phyloP scores from a whole-genome alignment of 2,797 vertebrate species.

The Loriculus beryllinus region DNA sequence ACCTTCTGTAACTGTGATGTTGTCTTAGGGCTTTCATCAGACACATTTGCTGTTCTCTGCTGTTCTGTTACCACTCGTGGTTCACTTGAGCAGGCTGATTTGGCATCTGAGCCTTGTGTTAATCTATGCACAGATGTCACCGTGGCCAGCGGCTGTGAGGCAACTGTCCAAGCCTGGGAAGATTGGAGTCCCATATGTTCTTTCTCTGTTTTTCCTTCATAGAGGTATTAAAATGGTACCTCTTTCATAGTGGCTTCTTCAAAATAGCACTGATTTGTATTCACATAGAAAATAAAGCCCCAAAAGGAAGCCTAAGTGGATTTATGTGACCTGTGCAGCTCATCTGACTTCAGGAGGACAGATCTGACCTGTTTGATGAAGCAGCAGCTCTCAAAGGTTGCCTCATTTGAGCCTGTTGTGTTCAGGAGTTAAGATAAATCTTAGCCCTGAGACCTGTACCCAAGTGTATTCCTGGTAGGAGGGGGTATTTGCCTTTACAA shows the following conservation, averaged over 20 bases:
- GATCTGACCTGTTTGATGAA: fast-evolving
- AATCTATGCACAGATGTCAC: not conserved
- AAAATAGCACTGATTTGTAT: not conserved
- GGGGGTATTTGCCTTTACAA: fast-evolving
- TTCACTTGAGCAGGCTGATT: not conserved
- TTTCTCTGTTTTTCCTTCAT: not conserved
- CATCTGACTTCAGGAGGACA: not conserved
- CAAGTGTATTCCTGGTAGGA: not conserved
- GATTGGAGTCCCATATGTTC: not conserved
- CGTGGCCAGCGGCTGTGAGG: not conserved
- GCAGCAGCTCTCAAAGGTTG: not conserved
- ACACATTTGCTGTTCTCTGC: not conserved
- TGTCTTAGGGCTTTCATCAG: not conserved
- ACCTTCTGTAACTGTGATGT: not conserved
- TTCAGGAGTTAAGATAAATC: not conserved
- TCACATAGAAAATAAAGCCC: not conserved
- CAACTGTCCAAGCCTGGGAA: not conserved
- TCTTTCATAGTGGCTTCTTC: not conserved
- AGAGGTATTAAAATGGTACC: not conserved
- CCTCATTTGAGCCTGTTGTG: fast-evolving
- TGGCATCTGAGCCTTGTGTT: not conserved
- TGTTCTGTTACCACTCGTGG: not conserved
- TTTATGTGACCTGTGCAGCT: not conserved
- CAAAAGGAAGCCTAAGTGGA: not conserved
- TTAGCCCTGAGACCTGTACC: not conserved